A percentile compares a stretch with the other conserved stretches of the same genome.
These are phyloP conservation scores for Salvator merianae DNA, from an alignment of 2,113 vertebrate genomes.

Conservation along the genomic window DNA sequence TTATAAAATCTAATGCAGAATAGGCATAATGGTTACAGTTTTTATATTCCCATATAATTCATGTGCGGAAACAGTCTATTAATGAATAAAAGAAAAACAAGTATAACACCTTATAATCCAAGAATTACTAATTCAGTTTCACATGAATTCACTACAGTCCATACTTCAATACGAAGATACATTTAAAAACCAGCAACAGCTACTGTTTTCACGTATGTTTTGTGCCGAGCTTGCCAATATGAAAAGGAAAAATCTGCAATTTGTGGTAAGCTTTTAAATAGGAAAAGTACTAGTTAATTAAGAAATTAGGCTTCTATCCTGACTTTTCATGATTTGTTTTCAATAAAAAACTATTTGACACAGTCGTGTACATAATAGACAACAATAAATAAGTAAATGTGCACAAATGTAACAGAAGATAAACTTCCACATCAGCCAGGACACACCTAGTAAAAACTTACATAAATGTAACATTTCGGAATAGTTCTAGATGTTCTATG, in stretches of 20 bases:
- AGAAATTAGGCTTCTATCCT: background rate
- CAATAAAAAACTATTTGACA: background rate
- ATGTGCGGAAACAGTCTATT: background rate
- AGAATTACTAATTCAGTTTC: background rate
- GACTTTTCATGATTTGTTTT: background rate
- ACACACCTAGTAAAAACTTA: background rate
- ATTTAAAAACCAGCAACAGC: background rate
- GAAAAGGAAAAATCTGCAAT: background rate
- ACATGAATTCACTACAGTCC: background rate
- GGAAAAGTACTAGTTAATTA: background rate
- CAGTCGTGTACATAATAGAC: background rate
- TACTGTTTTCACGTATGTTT: conserved; percentile 12
- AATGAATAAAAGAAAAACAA: background rate
- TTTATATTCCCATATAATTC: background rate
- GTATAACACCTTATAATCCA: background rate
- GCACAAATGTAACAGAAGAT: background rate
- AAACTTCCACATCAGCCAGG: background rate
- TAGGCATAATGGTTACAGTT: background rate
- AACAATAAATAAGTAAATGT: background rate
- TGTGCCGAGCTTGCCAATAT: background rate
- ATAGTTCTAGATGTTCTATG: background rate
- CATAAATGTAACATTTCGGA: background rate
- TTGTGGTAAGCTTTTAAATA: background rate
- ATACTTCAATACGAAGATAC: fast-evolving
- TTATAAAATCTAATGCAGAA: background rate